Base-by-base conservation (phyloP, 2,113 vertebrate genomes). In the Setophaga petechia region DNA sequence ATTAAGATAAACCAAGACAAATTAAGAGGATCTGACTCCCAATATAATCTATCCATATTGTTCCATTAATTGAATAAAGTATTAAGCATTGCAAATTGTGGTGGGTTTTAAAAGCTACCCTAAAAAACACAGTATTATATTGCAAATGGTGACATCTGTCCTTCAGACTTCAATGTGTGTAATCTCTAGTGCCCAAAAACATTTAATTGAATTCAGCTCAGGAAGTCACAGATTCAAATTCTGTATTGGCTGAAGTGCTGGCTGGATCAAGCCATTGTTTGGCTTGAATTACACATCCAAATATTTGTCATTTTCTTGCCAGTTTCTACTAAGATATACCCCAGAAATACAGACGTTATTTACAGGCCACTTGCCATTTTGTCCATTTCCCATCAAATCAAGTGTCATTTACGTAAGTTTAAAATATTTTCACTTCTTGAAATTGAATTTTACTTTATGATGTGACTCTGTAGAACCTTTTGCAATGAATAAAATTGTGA, bases 221-320 rank as follows among this genome's bases (percentile, higher is more conserved):
- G 63, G 62, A 69, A 47, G 21, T 55, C 63, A 51, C 35, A 41
- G 16, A 19, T 49, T 62, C 17, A 72, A 68, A 72, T 58, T 94
- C 67, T 63, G 24, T 63, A 51, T 66, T 85, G 78, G 63, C n/a
- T 71, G 41, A 95, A 88, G 22, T 24, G 10, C 14, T 65, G 84
- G 35, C 65, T 80, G 79, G 79, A 90, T 71, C 54, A 80, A 30
- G 69, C 33, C 35, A 71, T 67, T 93, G 46, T 95, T 96, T 95
- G 59, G 27, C 47, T 51, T 91, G 46, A 86, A 83, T 86, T 93
- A 52, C 16, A 27, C 54, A n/a, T 76, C 47, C 83, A 96, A 95
- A 93, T 88, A 93, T 95, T 96, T 95, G 67, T 67, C 33, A 41
- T 76, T 92, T 88, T 92, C 25, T 86, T 80, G 65, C 65, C 71